These are phyloP conservation scores for Amia ocellicauda DNA, from an alignment of 2,113 vertebrate genomes.

Conservation along the genomic window DNA sequence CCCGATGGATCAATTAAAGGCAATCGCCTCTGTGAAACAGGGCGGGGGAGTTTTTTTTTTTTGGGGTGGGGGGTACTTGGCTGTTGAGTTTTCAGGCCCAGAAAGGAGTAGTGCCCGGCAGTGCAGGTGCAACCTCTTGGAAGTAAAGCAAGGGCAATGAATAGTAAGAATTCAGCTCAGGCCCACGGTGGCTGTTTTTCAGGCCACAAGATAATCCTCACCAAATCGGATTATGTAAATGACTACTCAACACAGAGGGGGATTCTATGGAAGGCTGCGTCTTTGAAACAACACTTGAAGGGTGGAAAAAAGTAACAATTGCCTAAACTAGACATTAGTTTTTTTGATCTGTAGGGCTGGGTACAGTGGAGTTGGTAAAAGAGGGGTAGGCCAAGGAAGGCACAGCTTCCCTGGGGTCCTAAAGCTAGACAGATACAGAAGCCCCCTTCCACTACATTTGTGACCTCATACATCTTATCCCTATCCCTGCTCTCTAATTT, in stretches of 20 bases:
- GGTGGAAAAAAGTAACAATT: constrained; percentile 64
- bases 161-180: constrained; percentile 86
- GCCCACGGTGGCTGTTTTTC: constrained; percentile 82
- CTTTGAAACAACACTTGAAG: constrained; percentile 77
- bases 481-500: constrained; percentile 53
- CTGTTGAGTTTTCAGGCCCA: constrained; percentile 25
- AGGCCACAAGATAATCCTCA: constrained; percentile 80
- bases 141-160: constrained; percentile 78
- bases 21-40: constrained; percentile 30
- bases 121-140: constrained; percentile 87
- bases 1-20: constrained; percentile 68
- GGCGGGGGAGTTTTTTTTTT: too few species aligned
- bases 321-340: constrained; percentile 62
- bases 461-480: constrained; percentile 32
- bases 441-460: constrained; percentile 24
- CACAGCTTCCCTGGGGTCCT: background rate
- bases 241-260: constrained; percentile 80
- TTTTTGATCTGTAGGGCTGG: constrained; percentile 38
- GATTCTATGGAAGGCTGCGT: constrained; percentile 66
- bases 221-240: constrained; percentile 99
- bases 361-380: constrained; percentile 46
- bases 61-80: constrained; percentile 32
- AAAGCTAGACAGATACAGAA: constrained; percentile 29
- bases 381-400: constrained; percentile 7
- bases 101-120: constrained; percentile 49